Base-by-base conservation (phyloP, 1,140 invertebrate genomes). In the Zaprionus davidi region DNA sequence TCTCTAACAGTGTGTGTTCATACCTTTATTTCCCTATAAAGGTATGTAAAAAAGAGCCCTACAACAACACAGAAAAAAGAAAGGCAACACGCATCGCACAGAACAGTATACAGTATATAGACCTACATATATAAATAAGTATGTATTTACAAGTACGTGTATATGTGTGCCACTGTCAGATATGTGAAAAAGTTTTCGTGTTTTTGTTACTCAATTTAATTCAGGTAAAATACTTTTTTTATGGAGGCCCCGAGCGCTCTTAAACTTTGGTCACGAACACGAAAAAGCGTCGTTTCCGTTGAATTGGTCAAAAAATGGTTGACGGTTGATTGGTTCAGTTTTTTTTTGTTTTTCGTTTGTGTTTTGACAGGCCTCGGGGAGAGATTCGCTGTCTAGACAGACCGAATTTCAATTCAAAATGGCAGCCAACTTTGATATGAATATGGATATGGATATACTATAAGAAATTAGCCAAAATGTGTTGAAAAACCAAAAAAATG, bases 191-290 rank as follows among this genome's bases (percentile, higher is more conserved):
- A 80, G 58, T 67, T 76, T 91, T 82, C 88, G 87, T 91, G 83
- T 91, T 91, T 87, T 88, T 71, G 83, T 91, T 91, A 85, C 88
- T 91, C 79, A 91, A 91, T 91, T 91, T 91, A 91, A 91, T 91
- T 87, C 88, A 91, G 88, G 88, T 88, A 91, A 88, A 91, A 90
- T 74, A 53, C 55, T 69, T 78, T 71, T 86, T 79, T 69, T 57
- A 69, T 76, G 51, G 62, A 60, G 34, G 28, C 69, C 74, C 63
- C 28, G 41, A 76, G 71, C 64, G 59, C 69, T 67, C 82, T 78
- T 85, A 81, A 86, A 76, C 79, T 86, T 90, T 90, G 81, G 85
- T 90, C 85, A 90, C 85, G 85, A 90, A 90, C 85, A 90, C 70
- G 85, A 90, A 90, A 90, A 90, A 90, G 85, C 85, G 82, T 71